Conservation (phyloP, 1,140 invertebrate genomes). For the Idris sp. region DNA sequence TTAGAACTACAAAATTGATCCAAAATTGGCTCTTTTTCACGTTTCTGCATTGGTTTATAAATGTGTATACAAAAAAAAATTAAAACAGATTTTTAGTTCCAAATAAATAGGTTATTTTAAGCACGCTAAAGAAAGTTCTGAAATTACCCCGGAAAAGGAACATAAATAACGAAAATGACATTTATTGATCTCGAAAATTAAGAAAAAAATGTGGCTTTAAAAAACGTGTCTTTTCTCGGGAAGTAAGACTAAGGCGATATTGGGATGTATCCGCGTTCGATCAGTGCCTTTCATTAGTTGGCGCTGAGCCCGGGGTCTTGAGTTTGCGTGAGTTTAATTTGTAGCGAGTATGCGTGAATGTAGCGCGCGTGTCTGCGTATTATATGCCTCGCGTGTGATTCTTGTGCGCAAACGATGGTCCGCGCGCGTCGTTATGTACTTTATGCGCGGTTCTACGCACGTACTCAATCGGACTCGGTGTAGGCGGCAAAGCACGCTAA, state of each 20-base stretch:
- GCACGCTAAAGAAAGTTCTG: too few relatives aligned
- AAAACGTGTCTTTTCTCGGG: too few relatives aligned
- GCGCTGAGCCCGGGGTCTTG: conserved; percentile 68
- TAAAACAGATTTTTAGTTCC: too few relatives aligned
- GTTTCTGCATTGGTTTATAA: too few relatives aligned
- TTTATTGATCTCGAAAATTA: too few relatives aligned
- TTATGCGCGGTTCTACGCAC: conserved; percentile 23
- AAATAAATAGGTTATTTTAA: too few relatives aligned
- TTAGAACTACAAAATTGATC: too few relatives aligned
- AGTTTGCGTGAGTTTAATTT: conserved; percentile 77
- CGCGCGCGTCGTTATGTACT: conserved; percentile 45
- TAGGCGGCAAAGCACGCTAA: conserved; percentile 28
- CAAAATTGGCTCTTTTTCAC: too few relatives aligned
- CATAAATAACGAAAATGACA: too few relatives aligned
- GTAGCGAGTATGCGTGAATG: conserved; percentile 72
- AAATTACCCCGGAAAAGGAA: too few relatives aligned
- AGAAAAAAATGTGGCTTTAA: too few relatives aligned
- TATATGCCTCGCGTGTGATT: conserved; percentile 44
- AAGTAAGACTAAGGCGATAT: conserved; percentile 42
- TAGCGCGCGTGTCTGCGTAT: conserved; percentile 57
- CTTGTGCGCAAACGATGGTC: conserved; percentile 50
- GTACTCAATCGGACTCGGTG: conserved; percentile 14
- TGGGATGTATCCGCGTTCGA: conserved; percentile 46
- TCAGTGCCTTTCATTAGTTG: conserved; percentile 75
- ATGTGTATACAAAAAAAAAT: too few relatives aligned